A percentile compares a stretch with the other conserved stretches of the same genome.
Evolutionary conservation across 2,113 vertebrate genomes (phyloP).

Genomic region (Garra rufa): DNA sequence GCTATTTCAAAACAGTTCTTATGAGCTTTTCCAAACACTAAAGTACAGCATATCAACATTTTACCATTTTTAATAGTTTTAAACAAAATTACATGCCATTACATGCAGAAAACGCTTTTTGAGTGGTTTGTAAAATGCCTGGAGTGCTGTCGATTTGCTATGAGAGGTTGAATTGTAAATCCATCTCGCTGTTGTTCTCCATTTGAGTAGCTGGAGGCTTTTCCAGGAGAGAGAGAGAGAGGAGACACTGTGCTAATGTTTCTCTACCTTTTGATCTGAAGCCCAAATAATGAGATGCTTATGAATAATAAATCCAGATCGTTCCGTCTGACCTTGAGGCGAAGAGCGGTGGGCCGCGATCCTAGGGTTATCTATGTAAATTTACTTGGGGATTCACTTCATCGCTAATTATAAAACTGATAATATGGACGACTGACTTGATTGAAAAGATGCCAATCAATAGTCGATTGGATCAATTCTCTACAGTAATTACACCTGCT

Average conservation of each 20-base stretch:
- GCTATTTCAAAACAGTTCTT: not conserved
- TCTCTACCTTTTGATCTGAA: conserved; percentile 59
- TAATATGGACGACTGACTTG: conserved; percentile 38
- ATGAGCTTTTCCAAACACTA: not conserved
- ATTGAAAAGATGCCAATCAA: conserved; percentile 58
- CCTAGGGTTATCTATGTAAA: conserved; percentile 12
- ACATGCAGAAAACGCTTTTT: conserved; percentile 22
- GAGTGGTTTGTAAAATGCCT: not conserved
- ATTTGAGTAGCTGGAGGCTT: conserved; percentile 32
- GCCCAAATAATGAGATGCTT: conserved; percentile 55
- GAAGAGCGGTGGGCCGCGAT: conserved; percentile 23
- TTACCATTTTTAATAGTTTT: not conserved
- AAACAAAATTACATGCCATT: conserved; percentile 3
- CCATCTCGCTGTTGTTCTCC: not conserved
- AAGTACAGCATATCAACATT: not conserved
- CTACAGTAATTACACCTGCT: conserved; percentile 62
- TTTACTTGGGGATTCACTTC: not conserved
- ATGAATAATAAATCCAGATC: conserved; percentile 63
- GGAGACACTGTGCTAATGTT: conserved; percentile 55
- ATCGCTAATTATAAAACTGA: conserved; percentile 46
- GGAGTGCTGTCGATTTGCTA: conserved; percentile 10
- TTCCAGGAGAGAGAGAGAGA: conserved; percentile 36
- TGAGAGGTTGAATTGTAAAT: conserved; percentile 10
- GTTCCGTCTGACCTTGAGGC: conserved; percentile 51
- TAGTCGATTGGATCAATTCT: conserved; percentile 53